Conservation (phyloP, 1,140 invertebrate genomes). For the Drepana arcuata region DNA sequence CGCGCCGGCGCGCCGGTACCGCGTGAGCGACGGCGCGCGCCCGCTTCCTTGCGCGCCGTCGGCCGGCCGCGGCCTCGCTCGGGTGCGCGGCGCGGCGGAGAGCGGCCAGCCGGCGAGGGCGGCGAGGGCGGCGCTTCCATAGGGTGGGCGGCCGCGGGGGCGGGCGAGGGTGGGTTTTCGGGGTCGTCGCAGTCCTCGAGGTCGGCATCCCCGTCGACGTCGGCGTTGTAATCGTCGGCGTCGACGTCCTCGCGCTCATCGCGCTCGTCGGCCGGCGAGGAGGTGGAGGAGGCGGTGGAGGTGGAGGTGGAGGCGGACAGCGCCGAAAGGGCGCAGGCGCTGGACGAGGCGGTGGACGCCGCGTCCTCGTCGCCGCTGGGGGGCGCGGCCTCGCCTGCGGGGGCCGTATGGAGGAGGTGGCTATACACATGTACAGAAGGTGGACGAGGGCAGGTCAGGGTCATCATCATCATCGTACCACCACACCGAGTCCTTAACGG, state of each 20-base stretch:
- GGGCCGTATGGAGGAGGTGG: too few species aligned
- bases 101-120: constrained; percentile 4
- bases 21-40: constrained; percentile 1
- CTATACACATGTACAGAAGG: too few species aligned
- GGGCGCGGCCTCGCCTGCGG: constrained; percentile 14
- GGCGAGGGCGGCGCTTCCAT: constrained; percentile 4
- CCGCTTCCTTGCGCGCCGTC: constrained; percentile 4
- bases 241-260: too few species aligned
- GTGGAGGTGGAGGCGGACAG: too few species aligned
- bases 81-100: constrained; percentile 2
- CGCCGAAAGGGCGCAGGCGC: too few species aligned
- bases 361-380: constrained; percentile 21
- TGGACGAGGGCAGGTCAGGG: too few species aligned
- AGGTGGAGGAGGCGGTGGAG: constrained; percentile 23
- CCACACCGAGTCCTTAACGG: too few species aligned
- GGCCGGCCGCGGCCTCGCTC: too few species aligned
- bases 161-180: constrained; percentile 5
- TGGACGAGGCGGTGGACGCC: constrained; percentile 22
- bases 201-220: constrained; percentile 9
- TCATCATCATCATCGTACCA: too few species aligned
- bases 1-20: constrained; percentile 4
- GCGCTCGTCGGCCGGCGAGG: constrained; percentile 22
- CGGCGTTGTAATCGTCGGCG: too few species aligned
- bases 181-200: constrained; percentile 4
- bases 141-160: neutral